phyloP scores from a whole-genome alignment of 2,797 vertebrate species.

The Hemibagrus guttatus region DNA sequence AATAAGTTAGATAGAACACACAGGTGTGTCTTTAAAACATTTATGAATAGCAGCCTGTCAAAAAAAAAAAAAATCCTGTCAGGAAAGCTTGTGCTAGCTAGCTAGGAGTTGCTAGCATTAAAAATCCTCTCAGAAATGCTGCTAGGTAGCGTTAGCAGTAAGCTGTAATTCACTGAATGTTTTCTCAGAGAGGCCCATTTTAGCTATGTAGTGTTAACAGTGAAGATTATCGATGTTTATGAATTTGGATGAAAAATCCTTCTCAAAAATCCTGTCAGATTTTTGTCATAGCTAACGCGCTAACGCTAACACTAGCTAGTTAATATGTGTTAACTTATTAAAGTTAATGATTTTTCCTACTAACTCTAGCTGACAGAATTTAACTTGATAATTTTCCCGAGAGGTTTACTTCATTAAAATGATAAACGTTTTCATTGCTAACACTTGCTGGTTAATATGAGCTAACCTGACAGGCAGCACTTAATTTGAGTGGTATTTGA shows the following conservation, averaged over 20 bases:
- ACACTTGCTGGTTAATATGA: neutral
- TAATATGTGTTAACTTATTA: neutral
- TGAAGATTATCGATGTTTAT: neutral
- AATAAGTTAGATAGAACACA: slow-evolving; percentile 9
- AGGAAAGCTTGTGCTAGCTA: neutral
- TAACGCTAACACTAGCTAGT: neutral
- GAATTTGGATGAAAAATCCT: neutral
- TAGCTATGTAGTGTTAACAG: neutral
- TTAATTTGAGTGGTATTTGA: neutral
- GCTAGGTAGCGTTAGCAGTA: neutral
- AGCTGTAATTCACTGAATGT: neutral
- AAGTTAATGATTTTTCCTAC: neutral
- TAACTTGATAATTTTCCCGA: neutral
- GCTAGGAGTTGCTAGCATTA: neutral
- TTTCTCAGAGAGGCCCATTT: neutral
- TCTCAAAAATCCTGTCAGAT: neutral
- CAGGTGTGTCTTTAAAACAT: neutral
- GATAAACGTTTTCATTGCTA: neutral
- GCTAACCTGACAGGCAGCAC: neutral
- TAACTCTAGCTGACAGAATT: neutral
- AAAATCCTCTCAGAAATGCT: neutral
- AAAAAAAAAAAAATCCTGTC: neutral
- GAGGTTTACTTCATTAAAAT: neutral
- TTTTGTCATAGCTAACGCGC: neutral
- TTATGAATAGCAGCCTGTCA: neutral